Evolutionary conservation across 2,113 vertebrate species (phyloP).

Genomic region (Leucopsar rothschildi): DNA sequence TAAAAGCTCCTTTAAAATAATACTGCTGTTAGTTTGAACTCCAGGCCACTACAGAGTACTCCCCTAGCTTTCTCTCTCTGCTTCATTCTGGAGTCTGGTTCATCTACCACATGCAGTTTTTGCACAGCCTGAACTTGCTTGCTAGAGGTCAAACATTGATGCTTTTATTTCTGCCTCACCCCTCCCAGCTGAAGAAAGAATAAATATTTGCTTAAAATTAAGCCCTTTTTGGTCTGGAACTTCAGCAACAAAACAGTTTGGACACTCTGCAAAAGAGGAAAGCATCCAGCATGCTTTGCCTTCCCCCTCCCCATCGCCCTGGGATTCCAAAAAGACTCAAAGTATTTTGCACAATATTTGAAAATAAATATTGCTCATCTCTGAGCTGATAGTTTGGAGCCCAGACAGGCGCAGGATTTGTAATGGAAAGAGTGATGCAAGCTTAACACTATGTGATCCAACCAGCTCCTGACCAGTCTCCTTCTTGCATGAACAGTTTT

Average conservation of each 20-base stretch:
- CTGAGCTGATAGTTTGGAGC: constrained; percentile 32
- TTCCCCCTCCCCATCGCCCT: neutral
- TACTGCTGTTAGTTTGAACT: neutral
- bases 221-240: constrained; percentile 49
- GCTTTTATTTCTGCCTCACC: constrained; percentile 56
- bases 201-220: constrained; percentile 66
- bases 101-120: constrained; percentile 5
- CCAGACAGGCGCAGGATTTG: constrained; percentile 22
- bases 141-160: constrained; percentile 51
- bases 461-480: neutral
- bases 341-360: constrained; percentile 66
- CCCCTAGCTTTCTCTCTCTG: neutral
- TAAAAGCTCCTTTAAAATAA: neutral
- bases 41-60: neutral
- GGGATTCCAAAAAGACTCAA: constrained; percentile 40
- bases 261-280: constrained; percentile 24
- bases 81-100: neutral
- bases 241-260: constrained; percentile 47
- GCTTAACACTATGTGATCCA: constrained; percentile 41
- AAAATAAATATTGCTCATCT: constrained; percentile 68
- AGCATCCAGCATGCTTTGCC: constrained; percentile 13
- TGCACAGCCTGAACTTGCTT: constrained; percentile 32
- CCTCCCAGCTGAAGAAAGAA: constrained; percentile 45
- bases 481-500: neutral
- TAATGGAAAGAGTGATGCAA: constrained; percentile 52